A percentile compares a stretch with the other conserved stretches of the same genome.
phyloP scores from a whole-genome alignment of 2,888 invertebrate genomes.

The Hoplodrina ambigua region DNA sequence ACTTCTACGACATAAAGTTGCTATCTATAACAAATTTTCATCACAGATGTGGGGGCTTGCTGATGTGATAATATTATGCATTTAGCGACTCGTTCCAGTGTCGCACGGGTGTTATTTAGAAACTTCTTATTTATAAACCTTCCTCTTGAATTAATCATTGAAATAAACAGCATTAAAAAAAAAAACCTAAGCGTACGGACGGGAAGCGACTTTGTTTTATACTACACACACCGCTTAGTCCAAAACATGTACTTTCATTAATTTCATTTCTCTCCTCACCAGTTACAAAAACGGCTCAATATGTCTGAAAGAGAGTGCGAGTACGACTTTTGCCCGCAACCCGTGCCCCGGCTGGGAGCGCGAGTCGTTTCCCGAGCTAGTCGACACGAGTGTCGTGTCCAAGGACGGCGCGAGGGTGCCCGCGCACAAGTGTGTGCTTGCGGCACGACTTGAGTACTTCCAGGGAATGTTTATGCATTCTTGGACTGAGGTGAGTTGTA shows the following conservation, averaged over 20 bases:
- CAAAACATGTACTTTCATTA: background rate
- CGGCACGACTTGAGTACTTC: slow-evolving; percentile 96
- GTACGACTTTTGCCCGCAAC: slow-evolving; percentile 69
- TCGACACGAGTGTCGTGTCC: slow-evolving; percentile 91
- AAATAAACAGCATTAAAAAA: too few relatives aligned
- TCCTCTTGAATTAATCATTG: too few relatives aligned
- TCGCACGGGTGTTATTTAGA: too few relatives aligned
- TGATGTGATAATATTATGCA: too few relatives aligned
- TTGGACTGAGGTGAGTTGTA: slow-evolving; percentile 92
- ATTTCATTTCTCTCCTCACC: background rate
- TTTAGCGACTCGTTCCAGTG: too few relatives aligned
- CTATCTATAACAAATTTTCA: too few relatives aligned
- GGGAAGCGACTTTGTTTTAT: too few relatives aligned
- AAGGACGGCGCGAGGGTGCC: slow-evolving; percentile 86
- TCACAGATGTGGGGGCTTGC: too few relatives aligned
- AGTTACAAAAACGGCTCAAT: slow-evolving; percentile 85
- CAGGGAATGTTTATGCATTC: slow-evolving; percentile 95
- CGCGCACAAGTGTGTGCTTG: slow-evolving; percentile 95
- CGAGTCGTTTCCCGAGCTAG: slow-evolving; percentile 86
- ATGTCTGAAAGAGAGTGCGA: slow-evolving; percentile 80
- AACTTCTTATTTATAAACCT: too few relatives aligned
- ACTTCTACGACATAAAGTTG: too few relatives aligned
- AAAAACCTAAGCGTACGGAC: too few relatives aligned
- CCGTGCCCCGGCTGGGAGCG: slow-evolving; percentile 81
- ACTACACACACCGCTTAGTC: too few relatives aligned